These are phyloP conservation scores for Helicoverpa assulta DNA, from an alignment of 2,888 invertebrate species.

Conservation along the genomic window DNA sequence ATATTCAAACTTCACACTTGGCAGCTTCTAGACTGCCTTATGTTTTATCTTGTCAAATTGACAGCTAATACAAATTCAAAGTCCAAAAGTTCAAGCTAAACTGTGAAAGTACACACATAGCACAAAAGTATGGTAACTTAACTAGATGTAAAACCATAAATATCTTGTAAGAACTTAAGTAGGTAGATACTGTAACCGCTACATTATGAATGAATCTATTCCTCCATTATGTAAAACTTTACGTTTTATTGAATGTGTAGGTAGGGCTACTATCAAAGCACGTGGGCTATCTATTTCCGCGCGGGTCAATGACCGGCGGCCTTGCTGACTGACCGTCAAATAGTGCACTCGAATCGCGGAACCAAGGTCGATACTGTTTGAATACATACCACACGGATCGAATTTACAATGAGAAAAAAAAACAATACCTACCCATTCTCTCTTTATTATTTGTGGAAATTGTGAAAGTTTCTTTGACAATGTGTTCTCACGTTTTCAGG, in stretches of 20 bases:
- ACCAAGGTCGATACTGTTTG: conserved; percentile 53
- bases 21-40: not conserved
- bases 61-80: not conserved
- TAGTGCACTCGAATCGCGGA: conserved; percentile 36
- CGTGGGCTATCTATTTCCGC: conserved; percentile 73
- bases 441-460: too few species aligned
- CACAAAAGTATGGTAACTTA: too few species aligned
- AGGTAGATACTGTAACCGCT: not conserved
- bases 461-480: too few species aligned
- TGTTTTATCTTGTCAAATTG: not conserved
- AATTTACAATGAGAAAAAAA: not conserved
- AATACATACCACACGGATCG: not conserved
- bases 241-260: conserved; percentile 1
- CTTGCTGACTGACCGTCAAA: conserved; percentile 67
- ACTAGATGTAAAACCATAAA: too few species aligned
- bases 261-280: conserved; percentile 44
- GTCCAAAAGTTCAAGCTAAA: not conserved
- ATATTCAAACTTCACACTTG: too few species aligned
- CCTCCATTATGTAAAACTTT: not conserved
- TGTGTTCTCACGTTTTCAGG: too few species aligned
- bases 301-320: conserved; percentile 71
- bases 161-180: too few species aligned
- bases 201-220: not conserved
- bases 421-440: not conserved
- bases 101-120: not conserved